A percentile compares a stretch with the other conserved stretches of the same genome.
These are phyloP conservation scores for Trachelus stipa DNA, from an alignment of 2,888 invertebrate genomes.

Conservation along the genomic window DNA sequence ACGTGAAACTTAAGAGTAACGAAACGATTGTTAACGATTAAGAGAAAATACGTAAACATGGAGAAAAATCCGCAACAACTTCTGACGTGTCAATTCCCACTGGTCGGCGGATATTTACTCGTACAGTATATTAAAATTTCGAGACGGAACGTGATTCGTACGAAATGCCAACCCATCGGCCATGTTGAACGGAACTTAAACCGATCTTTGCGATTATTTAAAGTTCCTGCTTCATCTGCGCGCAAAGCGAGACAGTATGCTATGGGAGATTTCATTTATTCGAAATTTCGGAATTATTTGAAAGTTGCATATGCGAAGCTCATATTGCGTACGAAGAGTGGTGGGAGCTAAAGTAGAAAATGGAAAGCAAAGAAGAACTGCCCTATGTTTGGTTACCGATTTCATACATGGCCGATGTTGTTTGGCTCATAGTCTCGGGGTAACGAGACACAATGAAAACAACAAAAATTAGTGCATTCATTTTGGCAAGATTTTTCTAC, in stretches of 20 bases:
- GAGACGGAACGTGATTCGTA: neutral
- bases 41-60: neutral
- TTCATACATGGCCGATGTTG: neutral
- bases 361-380: neutral
- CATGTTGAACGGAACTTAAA: neutral
- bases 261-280: neutral
- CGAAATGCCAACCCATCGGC: neutral
- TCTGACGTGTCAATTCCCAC: neutral
- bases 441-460: neutral
- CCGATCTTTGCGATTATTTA: neutral
- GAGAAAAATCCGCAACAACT: neutral
- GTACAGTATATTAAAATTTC: neutral
- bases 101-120: neutral
- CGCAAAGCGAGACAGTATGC: neutral
- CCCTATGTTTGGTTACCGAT: neutral
- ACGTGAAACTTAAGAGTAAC: neutral
- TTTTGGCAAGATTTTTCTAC: constrained; percentile 30
- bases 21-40: neutral
- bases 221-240: neutral
- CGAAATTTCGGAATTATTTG: neutral
- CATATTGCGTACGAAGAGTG: neutral
- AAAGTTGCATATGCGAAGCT: neutral
- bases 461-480: neutral
- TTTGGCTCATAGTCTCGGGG: neutral
- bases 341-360: neutral